Base-by-base conservation (phyloP, 2,113 vertebrate genomes). In the Nipponia nippon region DNA sequence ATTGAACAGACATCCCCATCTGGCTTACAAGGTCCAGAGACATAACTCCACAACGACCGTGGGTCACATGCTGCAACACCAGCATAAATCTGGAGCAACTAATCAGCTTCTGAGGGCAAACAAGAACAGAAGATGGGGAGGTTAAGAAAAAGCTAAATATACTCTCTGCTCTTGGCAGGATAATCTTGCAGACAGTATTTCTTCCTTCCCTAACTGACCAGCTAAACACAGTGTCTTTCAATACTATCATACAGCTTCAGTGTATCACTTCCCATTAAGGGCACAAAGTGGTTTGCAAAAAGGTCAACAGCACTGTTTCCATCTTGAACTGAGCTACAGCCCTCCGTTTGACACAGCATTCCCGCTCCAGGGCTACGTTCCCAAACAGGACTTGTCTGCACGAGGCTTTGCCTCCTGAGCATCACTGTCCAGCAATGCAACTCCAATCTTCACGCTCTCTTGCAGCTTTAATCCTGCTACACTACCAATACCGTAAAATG, bases 201-300 rank as follows among this genome's bases (percentile, higher is more conserved):
- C 81, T 27, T 63, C 81, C 49, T 1, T 19, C 59, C 19, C 36
- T 40, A 42, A 32, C 10, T 16, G 27, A 53, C 61, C 34, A 16
- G 61, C 42, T n/a, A 18, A 82, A 62, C 25, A 19, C 3, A 0
- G 42, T 0, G 0, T n/a, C 61, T 72, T 44, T 20, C 5, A 0
- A 13, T 20, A 19, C n/a, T 22, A 16, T 30, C 46, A 7, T 3
- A 9, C 30, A 47, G 71, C 61, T 14, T 40, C 26, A 23, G 59
- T 1, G 8, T 5, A 52, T 19, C 47, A 1, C 71, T 58, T n/a
- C 49, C 87, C 44, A 22, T 2, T 4, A n/a, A 40, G 47, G 58
- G 9, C n/a, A 66, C 76, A 47, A 17, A 63, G 36, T 1, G 1
- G 61, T 25, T 27, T 29, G 69, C 56, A 47, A 9, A 50, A 46